phyloP scores from a whole-genome alignment of 2,113 vertebrate genomes.

The Ivindomyrus marchei region DNA sequence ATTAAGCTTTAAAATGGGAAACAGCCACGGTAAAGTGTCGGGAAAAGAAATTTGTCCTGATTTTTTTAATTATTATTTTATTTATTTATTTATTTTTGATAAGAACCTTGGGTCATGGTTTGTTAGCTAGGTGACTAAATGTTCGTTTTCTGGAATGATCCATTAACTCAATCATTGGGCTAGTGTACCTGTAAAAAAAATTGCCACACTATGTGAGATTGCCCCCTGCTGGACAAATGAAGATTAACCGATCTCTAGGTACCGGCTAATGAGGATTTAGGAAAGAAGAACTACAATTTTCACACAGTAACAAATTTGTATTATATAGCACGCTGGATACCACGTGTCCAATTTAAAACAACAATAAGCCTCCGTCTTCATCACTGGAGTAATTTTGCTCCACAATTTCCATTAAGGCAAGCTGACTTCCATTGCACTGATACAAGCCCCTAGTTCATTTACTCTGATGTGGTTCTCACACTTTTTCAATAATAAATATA shows the following conservation, averaged over 20 bases:
- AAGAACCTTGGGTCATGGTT: neutral
- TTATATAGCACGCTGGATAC: neutral
- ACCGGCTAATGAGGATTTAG: neutral
- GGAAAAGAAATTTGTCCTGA: neutral
- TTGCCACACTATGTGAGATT: neutral
- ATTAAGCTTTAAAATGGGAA: neutral
- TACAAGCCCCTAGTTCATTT: neutral
- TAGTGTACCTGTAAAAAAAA: neutral
- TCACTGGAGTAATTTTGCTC: neutral
- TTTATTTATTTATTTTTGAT: neutral
- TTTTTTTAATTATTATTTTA: neutral
- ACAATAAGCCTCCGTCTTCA: neutral
- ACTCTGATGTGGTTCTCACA: neutral
- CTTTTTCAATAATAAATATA: neutral
- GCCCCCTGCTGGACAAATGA: neutral
- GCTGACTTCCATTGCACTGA: neutral
- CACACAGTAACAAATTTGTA: neutral
- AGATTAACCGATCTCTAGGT: neutral
- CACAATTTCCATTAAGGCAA: neutral
- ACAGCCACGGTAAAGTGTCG: neutral
- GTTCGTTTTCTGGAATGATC: neutral
- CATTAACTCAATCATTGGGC: neutral
- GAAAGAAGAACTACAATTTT: neutral
- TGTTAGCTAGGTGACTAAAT: neutral
- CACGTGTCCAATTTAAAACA: neutral